Evolutionary conservation across 2,888 invertebrate species (phyloP), one percentile per base, ranked within the genome.

Genomic region (Drosophila eohydei): DNA sequence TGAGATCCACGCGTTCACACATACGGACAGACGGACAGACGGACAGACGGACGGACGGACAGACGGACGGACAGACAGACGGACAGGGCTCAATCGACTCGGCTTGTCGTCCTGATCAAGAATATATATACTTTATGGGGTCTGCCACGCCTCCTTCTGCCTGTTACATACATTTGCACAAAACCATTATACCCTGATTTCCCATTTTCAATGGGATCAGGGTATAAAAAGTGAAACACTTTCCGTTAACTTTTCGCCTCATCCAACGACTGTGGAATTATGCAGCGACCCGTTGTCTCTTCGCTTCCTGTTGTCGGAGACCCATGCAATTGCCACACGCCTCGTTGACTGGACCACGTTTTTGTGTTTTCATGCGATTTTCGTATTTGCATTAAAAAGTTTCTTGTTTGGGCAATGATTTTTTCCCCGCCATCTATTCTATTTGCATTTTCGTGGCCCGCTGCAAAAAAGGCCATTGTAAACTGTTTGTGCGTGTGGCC

Each of bases 371-470:
- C 73, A 65, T 71, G 80, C 81, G 83, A 83, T 85, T 87, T 81
- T 83, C 82, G 81, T 76, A 86, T 86, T 86, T 86, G 86, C 88
- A 86, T 86, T 86, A 71, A 87, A 86, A 86, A 83, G 62, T 86
- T 87, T 76, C 71, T 51, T 71, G 80, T 77, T 77, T 74, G 60
- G 61, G 59, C 81, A 62, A 73, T 71, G 71, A 73, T 80, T 83
- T 80, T 75, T 64, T 65, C 11, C n/a, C 52, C 16, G 14, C 46
- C 12, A 36, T 56, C 54, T 46, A 69, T 77, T 71, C 40, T 67
- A 80, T 83, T 86, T 85, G 81, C 83, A 86, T 83, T 84, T 83
- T 78, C 61, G 71, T 67, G 60, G 46, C 54, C 65, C 51, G 2
- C 34, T 48, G 51, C 32, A 32, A 44, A 56, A 44, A 9, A 32